Evolutionary conservation across 2,888 invertebrate species (phyloP).

Genomic region (Hirtodrosophila confusa): DNA sequence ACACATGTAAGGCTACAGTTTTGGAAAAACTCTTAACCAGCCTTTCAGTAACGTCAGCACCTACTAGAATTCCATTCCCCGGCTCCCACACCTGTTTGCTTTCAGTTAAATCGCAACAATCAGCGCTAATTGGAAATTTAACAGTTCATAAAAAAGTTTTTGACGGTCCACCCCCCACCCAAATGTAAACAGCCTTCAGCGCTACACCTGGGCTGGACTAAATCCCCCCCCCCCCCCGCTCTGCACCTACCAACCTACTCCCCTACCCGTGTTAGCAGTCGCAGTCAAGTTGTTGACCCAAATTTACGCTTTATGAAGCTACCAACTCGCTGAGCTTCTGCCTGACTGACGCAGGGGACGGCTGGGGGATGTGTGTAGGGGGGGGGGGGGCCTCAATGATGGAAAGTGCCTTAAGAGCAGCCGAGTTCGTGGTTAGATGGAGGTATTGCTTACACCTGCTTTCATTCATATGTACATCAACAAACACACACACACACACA

Average conservation of each 20-base stretch:
- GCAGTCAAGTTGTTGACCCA: constrained; percentile 64
- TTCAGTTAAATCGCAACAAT: constrained; percentile 70
- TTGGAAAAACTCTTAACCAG: background rate
- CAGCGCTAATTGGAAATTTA: constrained; percentile 80
- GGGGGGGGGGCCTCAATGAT: constrained; percentile 26
- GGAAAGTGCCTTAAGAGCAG: constrained; percentile 50
- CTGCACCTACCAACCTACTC: background rate
- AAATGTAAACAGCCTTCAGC: constrained; percentile 7
- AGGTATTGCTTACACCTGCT: constrained; percentile 45
- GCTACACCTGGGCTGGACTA: background rate
- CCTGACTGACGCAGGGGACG: constrained; percentile 27
- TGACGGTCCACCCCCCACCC: constrained; percentile 17
- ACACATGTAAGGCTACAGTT: background rate
- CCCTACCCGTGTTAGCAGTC: background rate
- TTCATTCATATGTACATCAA: constrained; percentile 35
- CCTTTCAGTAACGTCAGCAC: constrained; percentile 16
- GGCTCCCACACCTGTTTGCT: constrained; percentile 39
- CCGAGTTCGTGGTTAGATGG: constrained; percentile 4
- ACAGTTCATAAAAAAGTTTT: constrained; percentile 77
- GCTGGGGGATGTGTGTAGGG: background rate
- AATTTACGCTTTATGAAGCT: constrained; percentile 54
- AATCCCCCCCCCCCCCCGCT: background rate
- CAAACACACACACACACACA: constrained; percentile 39
- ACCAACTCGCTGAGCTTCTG: constrained; percentile 40
- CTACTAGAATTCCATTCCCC: constrained; percentile 4